Percentiles rank a stretch among this genome's conserved stretches.
phyloP scores from a whole-genome alignment of 2,113 vertebrate species.

The Eptesicus fuscus region DNA sequence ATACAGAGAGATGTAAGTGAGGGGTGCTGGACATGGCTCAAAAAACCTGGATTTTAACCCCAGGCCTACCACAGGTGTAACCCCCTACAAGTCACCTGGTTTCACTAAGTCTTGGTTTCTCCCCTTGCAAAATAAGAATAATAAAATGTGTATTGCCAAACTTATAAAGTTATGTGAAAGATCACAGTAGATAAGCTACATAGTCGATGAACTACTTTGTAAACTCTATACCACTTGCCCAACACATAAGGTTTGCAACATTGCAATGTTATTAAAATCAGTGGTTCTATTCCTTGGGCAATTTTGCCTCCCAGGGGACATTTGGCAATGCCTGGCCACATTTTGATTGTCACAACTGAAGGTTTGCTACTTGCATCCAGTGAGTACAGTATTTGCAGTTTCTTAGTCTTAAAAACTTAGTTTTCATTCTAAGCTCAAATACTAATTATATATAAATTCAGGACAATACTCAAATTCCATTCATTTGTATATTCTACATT shows the following conservation, averaged over 20 bases:
- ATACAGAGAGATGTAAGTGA: not conserved
- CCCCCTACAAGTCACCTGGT: not conserved
- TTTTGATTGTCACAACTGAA: not conserved
- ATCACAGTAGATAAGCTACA: not conserved
- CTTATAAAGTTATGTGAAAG: not conserved
- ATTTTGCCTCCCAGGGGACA: not conserved
- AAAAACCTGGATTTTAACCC: not conserved
- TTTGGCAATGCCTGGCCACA: not conserved
- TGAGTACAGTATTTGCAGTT: not conserved
- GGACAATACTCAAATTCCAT: not conserved
- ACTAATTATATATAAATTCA: not conserved
- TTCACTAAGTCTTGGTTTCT: not conserved
- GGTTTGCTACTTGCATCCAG: not conserved
- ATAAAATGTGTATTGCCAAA: not conserved
- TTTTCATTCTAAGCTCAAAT: not conserved
- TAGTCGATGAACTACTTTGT: not conserved
- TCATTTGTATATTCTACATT: not conserved
- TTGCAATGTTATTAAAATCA: not conserved
- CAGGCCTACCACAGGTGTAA: not conserved
- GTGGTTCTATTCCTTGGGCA: not conserved
- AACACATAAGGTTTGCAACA: not conserved
- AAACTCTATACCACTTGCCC: not conserved
- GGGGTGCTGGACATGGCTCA: not conserved
- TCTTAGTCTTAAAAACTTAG: not conserved
- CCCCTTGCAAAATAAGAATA: not conserved